These are phyloP conservation scores for Orientallactaga bullata DNA, from an alignment of 2,113 vertebrate genomes.

Conservation along the genomic window DNA sequence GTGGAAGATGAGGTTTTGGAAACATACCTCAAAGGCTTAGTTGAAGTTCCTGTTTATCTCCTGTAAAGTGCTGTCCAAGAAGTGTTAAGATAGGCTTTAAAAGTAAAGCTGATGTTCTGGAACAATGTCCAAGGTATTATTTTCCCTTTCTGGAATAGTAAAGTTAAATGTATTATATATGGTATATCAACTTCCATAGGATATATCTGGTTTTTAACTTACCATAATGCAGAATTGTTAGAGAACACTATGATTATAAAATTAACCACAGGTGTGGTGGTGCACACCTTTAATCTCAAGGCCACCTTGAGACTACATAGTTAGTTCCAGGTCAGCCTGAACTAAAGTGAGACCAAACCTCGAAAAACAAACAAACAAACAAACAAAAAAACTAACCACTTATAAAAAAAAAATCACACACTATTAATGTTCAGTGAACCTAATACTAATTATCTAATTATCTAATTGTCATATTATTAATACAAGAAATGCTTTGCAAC, in stretches of 20 bases:
- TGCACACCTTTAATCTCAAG: no score
- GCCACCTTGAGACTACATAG: no score
- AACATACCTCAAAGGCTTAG: neutral
- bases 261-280: no score
- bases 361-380: no score
- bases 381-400: no score
- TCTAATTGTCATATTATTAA: neutral
- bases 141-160: neutral
- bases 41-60: neutral
- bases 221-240: neutral
- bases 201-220: neutral
- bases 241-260: neutral
- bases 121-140: neutral
- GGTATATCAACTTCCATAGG: neutral
- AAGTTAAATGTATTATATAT: neutral
- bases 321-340: no score
- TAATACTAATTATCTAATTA: neutral
- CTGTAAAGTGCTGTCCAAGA: neutral
- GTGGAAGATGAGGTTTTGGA: slow-evolving; percentile 28
- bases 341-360: no score
- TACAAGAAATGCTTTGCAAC: rapidly evolving
- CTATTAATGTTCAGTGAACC: neutral
- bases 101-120: neutral
- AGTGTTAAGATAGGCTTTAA: neutral
- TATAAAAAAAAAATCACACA: neutral